phyloP scores from a whole-genome alignment of 2,888 invertebrate species.

The Lepidochrysops patricia region DNA sequence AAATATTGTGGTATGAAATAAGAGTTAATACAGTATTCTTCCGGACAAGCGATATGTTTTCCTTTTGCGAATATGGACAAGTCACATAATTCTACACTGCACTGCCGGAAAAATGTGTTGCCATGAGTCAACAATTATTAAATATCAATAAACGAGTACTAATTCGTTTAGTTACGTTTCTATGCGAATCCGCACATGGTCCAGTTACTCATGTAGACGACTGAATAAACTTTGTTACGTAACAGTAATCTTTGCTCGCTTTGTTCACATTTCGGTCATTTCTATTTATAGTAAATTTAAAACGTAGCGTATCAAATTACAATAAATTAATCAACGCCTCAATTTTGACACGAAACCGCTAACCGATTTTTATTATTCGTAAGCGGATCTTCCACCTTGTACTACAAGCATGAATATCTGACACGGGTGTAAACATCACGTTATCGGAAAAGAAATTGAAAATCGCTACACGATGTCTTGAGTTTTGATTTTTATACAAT shows the following conservation, averaged over 20 bases:
- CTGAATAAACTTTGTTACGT: neutral
- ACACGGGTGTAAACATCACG: no score
- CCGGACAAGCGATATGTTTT: no score
- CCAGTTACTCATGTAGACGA: neutral
- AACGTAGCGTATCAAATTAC: neutral
- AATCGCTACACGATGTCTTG: no score
- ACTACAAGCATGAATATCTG: no score
- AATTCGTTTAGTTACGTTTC: slow-evolving; percentile 45
- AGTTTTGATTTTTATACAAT: no score
- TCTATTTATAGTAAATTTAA: neutral
- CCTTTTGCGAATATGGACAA: slow-evolving; percentile 17
- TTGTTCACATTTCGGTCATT: neutral
- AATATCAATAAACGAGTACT: slow-evolving; percentile 32
- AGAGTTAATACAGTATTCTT: no score
- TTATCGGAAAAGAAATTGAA: no score
- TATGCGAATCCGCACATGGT: slow-evolving; percentile 31
- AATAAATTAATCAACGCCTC: neutral
- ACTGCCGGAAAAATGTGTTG: slow-evolving; percentile 34
- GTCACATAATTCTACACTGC: slow-evolving; percentile 12
- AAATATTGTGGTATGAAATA: no score
- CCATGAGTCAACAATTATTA: slow-evolving; percentile 50
- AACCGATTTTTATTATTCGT: neutral
- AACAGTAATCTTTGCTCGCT: neutral
- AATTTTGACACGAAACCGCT: neutral
- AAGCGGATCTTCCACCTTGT: neutral